Percentiles rank a stretch among this genome's conserved stretches.
Evolutionary conservation across 1,140 invertebrate genomes (phyloP).

Genomic region (Lucilia cuprina): DNA sequence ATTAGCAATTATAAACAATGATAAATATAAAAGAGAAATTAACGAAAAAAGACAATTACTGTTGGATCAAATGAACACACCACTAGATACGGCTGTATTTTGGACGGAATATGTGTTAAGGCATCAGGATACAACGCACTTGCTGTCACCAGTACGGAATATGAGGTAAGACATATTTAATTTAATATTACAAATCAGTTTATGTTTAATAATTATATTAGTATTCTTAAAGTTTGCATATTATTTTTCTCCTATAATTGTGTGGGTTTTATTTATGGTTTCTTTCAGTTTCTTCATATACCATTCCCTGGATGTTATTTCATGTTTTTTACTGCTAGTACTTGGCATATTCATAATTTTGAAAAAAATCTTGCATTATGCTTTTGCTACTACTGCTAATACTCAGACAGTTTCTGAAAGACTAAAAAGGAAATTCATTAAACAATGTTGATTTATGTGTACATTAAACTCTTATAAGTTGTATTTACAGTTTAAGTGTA

Average conservation of each 20-base stretch:
- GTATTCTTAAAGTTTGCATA: not conserved
- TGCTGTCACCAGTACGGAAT: constrained; percentile 67
- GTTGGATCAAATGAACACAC: constrained; percentile 67
- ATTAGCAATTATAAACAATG: constrained; percentile 63
- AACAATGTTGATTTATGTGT: too few species aligned
- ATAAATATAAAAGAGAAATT: constrained; percentile 53
- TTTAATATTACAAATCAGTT: too few species aligned
- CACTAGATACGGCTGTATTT: constrained; percentile 68
- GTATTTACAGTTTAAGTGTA: too few species aligned
- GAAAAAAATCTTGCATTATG: not conserved
- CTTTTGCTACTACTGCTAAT: too few species aligned
- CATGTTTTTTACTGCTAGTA: not conserved
- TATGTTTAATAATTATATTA: too few species aligned
- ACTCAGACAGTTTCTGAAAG: too few species aligned
- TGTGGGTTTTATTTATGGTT: not conserved
- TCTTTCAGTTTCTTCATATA: constrained; percentile 37
- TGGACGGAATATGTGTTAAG: constrained; percentile 72
- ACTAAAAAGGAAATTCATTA: too few species aligned
- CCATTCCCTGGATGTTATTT: constrained; percentile 37
- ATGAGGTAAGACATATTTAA: constrained; percentile 45
- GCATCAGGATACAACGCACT: constrained; percentile 69
- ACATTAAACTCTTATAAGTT: too few species aligned
- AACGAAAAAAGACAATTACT: constrained; percentile 55
- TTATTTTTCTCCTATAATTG: not conserved
- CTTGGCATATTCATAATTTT: not conserved